Evolutionary conservation across 2,888 invertebrate genomes (phyloP), one percentile per base, ranked within the genome.

Genomic region (Electrophaes corylata): DNA sequence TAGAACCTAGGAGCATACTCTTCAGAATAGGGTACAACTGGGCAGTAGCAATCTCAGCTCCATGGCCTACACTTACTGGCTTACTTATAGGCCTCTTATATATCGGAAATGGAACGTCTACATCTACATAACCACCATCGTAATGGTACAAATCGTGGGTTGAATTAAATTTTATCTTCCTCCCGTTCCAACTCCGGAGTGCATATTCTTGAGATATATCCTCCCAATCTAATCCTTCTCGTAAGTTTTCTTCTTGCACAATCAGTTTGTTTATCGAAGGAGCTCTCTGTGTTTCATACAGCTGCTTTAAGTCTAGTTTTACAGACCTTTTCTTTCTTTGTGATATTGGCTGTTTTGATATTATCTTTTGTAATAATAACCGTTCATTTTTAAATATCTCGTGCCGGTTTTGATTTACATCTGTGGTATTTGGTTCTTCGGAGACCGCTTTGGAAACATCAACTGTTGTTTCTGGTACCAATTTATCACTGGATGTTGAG

Each of bases 101-200:
- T 4, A 12, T 14, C 0, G 43, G 43, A 14, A 51, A 43, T 0
- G 51, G 51, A 3, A 43, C 20, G 8, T 43, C 14, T 4, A 35
- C 43, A 3, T 51, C 43, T 8, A 43, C 43, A 35, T 51, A 44
- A 4, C 18, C 35, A 16, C 44, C 44, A 4, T 52, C 52, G 23
- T 52, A 52, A 11, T 16, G 23, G 12, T 20, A 48, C 6, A 48
- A n/a, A 3, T 33, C 18, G 19, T 19, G 31, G 2, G 4, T 18
- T 11, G 10, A 0, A 16, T 45, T 11, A 29, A 29, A 40, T 20
- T n/a, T 19, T n/a, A 23, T 23, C 23, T 23, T 4, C 0, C 0
- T 23, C 23, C 23, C n/a, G n/a, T n/a, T n/a, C n/a, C n/a, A n/a
- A n/a, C n/a, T 23, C 4, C 19, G 14, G 8, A 20, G 20, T 35